Conservation (phyloP, 2,113 vertebrate genomes). For the Anhinga anhinga region DNA sequence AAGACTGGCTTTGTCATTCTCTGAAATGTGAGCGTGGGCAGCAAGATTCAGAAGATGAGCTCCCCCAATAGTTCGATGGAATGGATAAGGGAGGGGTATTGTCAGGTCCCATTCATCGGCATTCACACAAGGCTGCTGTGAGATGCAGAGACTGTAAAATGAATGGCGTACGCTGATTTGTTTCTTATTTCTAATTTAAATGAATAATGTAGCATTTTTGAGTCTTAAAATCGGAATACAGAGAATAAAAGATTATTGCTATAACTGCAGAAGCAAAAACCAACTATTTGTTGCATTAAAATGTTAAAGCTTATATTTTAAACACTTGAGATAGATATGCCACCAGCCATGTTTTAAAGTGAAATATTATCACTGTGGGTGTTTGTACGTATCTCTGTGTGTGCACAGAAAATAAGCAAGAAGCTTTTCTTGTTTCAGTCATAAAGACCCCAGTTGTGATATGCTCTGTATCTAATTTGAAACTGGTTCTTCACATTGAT, state of each 20-base stretch:
- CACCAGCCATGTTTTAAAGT: not conserved
- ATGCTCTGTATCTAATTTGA: not conserved
- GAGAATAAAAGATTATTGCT: not conserved
- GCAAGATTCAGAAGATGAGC: not conserved
- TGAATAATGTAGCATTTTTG: not conserved
- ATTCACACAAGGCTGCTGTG: not conserved
- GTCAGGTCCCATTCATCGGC: not conserved
- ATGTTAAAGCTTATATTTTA: not conserved
- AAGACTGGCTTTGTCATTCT: not conserved
- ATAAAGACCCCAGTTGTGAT: not conserved
- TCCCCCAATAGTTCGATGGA: not conserved
- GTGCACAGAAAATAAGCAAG: not conserved
- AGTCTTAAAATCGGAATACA: not conserved
- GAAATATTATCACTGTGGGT: not conserved
- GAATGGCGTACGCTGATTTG: not conserved
- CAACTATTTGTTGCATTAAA: not conserved
- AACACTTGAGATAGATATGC: not conserved
- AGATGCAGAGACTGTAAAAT: not conserved
- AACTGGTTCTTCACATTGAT: not conserved
- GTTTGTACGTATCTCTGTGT: not conserved
- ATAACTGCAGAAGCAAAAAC: not conserved
- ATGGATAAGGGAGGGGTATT: not conserved
- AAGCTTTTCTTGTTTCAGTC: not conserved
- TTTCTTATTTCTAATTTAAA: conserved; percentile 10
- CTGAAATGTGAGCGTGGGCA: not conserved